These are phyloP conservation scores for Peromyscus leucopus DNA, from an alignment of 2,113 vertebrate genomes.

Conservation along the genomic window DNA sequence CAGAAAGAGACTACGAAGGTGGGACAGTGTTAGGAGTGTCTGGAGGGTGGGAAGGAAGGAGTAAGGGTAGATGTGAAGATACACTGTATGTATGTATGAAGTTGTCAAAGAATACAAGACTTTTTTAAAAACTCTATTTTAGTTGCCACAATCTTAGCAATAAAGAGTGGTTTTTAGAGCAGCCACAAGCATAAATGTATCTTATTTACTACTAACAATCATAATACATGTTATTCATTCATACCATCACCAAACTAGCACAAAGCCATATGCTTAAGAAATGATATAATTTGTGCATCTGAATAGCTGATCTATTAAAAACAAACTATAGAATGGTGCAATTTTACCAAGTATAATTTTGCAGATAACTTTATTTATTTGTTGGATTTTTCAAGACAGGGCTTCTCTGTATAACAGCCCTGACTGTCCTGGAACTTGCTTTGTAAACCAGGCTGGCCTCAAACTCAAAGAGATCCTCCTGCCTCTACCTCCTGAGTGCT, in stretches of 20 bases:
- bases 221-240: conserved; percentile 19
- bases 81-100: not conserved
- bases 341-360: conserved; percentile 20
- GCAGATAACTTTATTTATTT: not conserved
- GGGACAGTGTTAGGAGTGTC: not conserved
- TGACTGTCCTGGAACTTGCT: no score
- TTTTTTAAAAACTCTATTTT: not conserved
- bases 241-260: not conserved
- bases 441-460: no score
- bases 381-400: no score
- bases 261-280: conserved; percentile 12
- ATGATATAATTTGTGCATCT: conserved; percentile 44
- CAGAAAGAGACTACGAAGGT: not conserved
- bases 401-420: no score
- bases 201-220: not conserved
- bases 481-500: no score
- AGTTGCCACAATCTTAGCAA: conserved; percentile 50
- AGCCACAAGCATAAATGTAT: not conserved
- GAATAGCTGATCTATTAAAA: conserved; percentile 11
- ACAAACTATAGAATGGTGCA: not conserved
- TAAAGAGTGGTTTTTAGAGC: conserved; percentile 11
- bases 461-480: no score
- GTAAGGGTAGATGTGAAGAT: not conserved
- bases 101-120: not conserved
- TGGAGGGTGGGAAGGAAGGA: not conserved